Conservation (phyloP, 2,888 invertebrate species). For the Syritta pipiens region DNA sequence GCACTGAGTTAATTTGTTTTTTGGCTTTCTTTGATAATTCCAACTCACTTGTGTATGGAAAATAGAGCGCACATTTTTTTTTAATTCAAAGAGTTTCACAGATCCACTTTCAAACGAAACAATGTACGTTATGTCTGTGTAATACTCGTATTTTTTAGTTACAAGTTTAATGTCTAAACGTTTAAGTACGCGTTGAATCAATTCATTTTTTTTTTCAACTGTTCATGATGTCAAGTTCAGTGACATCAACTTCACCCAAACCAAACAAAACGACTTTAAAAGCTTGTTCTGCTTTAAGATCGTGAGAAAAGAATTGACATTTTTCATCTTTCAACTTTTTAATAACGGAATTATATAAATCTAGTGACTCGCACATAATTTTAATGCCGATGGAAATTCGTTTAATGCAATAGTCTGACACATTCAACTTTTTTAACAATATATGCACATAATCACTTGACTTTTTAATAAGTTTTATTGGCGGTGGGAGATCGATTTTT, state of each 20-base stretch:
- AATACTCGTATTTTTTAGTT: background rate
- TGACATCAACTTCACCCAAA: background rate
- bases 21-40: background rate
- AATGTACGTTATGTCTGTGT: background rate
- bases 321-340: slow-evolving; percentile 1
- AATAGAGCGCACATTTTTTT: slow-evolving; percentile 16
- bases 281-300: background rate
- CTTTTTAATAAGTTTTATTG: slow-evolving; percentile 1
- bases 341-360: background rate
- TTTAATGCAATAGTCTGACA: background rate
- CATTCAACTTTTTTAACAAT: background rate
- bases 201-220: background rate
- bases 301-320: background rate
- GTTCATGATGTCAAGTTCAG: too few species aligned
- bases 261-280: background rate
- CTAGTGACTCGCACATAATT: slow-evolving; percentile 5
- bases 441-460: background rate
- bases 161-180: background rate
- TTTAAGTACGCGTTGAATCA: background rate
- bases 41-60: slow-evolving; percentile 2
- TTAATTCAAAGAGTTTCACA: slow-evolving; percentile 12
- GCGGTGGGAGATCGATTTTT: background rate
- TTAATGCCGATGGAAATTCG: background rate
- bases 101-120: slow-evolving; percentile 18
- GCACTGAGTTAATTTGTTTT: background rate